These are phyloP conservation scores for Scelioninae gen. 2 DNA, from an alignment of 2,888 invertebrate species.

Conservation along the genomic window DNA sequence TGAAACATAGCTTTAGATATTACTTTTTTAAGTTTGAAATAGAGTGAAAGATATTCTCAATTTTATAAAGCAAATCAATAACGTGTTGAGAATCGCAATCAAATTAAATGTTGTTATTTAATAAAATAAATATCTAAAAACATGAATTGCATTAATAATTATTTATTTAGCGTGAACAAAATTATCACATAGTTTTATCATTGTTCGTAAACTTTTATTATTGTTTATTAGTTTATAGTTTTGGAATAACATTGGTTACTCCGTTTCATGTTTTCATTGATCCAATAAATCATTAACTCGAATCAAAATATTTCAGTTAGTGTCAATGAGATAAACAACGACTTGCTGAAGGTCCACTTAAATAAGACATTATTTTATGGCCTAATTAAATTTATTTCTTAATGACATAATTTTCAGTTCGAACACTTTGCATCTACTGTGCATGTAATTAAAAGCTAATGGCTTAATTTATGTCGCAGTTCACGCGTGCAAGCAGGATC, in stretches of 20 bases:
- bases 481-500: slow-evolving; percentile 9
- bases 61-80: too few species aligned
- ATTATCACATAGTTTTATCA: too few species aligned
- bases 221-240: not conserved
- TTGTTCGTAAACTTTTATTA: not conserved
- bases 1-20: too few species aligned
- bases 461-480: slow-evolving; percentile 21
- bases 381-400: slow-evolving; percentile 12
- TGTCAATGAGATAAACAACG: not conserved
- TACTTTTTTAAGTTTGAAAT: too few species aligned
- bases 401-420: slow-evolving; percentile 19
- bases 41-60: too few species aligned
- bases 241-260: not conserved
- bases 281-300: not conserved
- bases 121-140: too few species aligned
- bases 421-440: not conserved
- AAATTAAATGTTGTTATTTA: too few species aligned
- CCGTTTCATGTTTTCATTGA: not conserved
- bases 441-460: slow-evolving; percentile 14
- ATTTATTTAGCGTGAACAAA: too few species aligned
- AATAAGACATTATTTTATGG: slow-evolving; percentile 1
- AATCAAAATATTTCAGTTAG: not conserved
- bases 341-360: not conserved
- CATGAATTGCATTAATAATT: too few species aligned
- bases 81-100: too few species aligned